Conservation (phyloP, 2,113 vertebrate species). For the Microtus oregoni region DNA sequence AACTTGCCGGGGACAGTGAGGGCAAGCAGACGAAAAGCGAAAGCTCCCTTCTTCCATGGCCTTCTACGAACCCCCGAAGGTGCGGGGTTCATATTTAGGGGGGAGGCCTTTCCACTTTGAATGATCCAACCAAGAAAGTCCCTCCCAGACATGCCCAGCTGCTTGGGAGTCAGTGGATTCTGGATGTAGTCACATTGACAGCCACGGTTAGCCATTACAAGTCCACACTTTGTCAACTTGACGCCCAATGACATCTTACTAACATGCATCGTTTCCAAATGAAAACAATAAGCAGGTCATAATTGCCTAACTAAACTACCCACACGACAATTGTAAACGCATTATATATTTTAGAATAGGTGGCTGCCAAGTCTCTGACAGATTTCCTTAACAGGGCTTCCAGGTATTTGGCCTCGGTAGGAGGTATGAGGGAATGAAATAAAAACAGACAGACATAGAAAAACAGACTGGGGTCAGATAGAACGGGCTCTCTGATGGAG, state of each 20-base stretch:
- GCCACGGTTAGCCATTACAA: neutral
- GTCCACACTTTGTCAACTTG: neutral
- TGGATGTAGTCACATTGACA: neutral
- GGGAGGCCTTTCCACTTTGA: neutral
- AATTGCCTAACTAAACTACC: too few species aligned
- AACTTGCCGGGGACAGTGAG: neutral
- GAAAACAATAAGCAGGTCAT: neutral
- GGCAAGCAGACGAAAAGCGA: neutral
- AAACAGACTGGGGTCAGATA: neutral
- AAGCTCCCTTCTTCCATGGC: neutral
- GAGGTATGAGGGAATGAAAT: neutral
- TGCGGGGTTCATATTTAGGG: neutral
- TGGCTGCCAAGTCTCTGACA: too few species aligned
- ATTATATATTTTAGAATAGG: neutral
- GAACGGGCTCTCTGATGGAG: neutral
- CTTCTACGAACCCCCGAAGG: neutral
- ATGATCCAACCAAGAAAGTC: neutral
- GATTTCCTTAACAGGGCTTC: neutral
- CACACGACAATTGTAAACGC: neutral
- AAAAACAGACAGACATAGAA: neutral
- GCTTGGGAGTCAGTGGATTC: neutral
- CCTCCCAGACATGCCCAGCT: neutral
- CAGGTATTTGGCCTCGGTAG: neutral
- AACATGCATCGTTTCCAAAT: neutral
- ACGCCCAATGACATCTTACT: neutral